Percentiles rank a stretch among this genome's conserved stretches.
These are phyloP conservation scores for Epirrita christyi DNA, from an alignment of 2,888 invertebrate genomes.

Conservation along the genomic window DNA sequence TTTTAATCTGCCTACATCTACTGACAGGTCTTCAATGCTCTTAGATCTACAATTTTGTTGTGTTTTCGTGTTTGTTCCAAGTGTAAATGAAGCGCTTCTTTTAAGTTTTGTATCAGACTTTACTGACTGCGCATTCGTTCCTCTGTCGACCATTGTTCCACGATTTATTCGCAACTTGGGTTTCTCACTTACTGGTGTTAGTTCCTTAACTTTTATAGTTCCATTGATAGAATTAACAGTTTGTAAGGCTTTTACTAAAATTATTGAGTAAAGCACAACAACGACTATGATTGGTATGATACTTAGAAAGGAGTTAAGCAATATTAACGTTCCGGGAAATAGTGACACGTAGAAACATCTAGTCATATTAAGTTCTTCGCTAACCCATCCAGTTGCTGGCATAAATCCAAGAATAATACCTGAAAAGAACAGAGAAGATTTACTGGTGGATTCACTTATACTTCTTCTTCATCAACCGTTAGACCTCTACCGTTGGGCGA, in stretches of 20 bases:
- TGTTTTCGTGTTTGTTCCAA: slow-evolving; percentile 27
- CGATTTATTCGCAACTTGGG: slow-evolving; percentile 66
- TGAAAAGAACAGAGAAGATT: slow-evolving; percentile 49
- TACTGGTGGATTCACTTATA: background rate
- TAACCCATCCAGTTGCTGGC: slow-evolving; percentile 85
- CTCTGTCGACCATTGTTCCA: slow-evolving; percentile 48
- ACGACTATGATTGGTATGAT: slow-evolving; percentile 76
- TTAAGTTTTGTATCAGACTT: slow-evolving; percentile 45
- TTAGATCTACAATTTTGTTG: slow-evolving; percentile 48
- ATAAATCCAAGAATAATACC: slow-evolving; percentile 85
- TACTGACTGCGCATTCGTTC: slow-evolving; percentile 39
- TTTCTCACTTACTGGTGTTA: slow-evolving; percentile 37
- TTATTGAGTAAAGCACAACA: slow-evolving; percentile 83
- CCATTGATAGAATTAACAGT: slow-evolving; percentile 66
- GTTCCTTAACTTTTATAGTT: slow-evolving; percentile 51
- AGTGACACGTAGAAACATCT: slow-evolving; percentile 85
- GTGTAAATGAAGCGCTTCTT: slow-evolving; percentile 65
- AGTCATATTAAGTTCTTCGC: slow-evolving; percentile 53
- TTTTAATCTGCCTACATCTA: slow-evolving; percentile 35
- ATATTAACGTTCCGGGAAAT: slow-evolving; percentile 81
- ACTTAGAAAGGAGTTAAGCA: slow-evolving; percentile 83
- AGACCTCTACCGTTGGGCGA: too few relatives aligned
- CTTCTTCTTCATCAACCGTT: too few relatives aligned
- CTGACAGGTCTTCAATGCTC: slow-evolving; percentile 61
- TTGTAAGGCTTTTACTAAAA: slow-evolving; percentile 83